Evolutionary conservation across 2,113 vertebrate species (phyloP).

Genomic region (Dromas ardeola): DNA sequence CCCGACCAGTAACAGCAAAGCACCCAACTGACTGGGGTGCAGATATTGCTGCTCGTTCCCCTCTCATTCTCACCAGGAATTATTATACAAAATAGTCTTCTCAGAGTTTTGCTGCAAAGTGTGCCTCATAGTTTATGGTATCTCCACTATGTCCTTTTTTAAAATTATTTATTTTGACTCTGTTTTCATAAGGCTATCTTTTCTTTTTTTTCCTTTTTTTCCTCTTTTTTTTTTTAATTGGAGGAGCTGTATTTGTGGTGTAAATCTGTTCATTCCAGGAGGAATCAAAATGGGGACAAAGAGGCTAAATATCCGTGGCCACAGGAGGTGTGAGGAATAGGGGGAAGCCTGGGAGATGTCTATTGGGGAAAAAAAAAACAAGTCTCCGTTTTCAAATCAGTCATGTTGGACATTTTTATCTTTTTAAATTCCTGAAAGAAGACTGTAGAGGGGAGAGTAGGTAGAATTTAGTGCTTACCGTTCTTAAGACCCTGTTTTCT

Average conservation of each 20-base stretch:
- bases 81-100: not conserved
- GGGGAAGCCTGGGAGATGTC: not conserved
- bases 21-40: not conserved
- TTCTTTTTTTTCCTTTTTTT: no score
- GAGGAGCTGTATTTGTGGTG: not conserved
- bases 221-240: not conserved
- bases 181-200: not conserved
- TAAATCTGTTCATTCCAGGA: not conserved
- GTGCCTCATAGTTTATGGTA: rapidly evolving
- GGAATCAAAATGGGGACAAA: not conserved
- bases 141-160: not conserved
- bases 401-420: not conserved
- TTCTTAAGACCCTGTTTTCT: not conserved
- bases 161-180: not conserved
- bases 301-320: not conserved
- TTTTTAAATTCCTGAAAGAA: not conserved
- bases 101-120: not conserved
- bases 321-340: not conserved
- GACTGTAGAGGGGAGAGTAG: not conserved
- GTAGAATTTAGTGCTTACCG: rapidly evolving
- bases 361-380: rapidly evolving
- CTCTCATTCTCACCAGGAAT: not conserved
- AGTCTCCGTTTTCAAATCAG: not conserved
- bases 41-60: not conserved
- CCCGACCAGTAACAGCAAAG: not conserved